Base-by-base conservation (phyloP, 1,140 invertebrate genomes). In the Linepithema humile region DNA sequence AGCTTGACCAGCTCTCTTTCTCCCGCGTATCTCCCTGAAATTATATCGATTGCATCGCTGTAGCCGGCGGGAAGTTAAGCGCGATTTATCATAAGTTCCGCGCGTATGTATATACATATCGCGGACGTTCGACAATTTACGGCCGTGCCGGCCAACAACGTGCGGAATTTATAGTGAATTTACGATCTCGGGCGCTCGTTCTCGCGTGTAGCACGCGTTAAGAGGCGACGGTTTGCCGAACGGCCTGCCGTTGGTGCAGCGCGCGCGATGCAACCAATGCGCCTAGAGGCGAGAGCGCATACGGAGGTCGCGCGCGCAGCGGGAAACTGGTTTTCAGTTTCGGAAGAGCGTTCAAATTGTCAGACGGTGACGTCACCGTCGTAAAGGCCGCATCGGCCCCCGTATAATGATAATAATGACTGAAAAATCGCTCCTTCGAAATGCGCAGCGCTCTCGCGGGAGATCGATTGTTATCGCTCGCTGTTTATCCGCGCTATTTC, bases 301-400 rank as follows among this genome's bases (percentile, higher is more conserved):
- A 62, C 88, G 80, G 73, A 62, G 87, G 45, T 73, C 83, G 43
- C 48, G 38, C 70, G 43, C 48, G 38, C 70, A 48, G 84, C 86
- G 90, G 89, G 88, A 91, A 92, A 92, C 92, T 91, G 92, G 92
- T 92, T 92, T 91, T 88, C 86, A 82, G 86, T 91, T 92, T 91
- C 84, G 80, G 87, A 85, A 89, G 85, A 89, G 88, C 87, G 88
- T 88, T 85, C 85, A 89, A 90, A 92, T 92, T 88, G 90, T 87
- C 87, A 91, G 91, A 92, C 91, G 85, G 69, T 92, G 91, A 92
- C 90, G 90, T 92, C 91, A 92, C 62, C 80, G 45, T 84, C 65
- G 57, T 74, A 89, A 89, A 83, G 60, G 64, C 23, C 59, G 73
- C 29, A 7, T 48, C 45, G 73, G 9, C 75, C 65, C 17, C 69